Base-by-base conservation (phyloP, 2,797 vertebrate genomes). In the Setipinna tenuifilis region DNA sequence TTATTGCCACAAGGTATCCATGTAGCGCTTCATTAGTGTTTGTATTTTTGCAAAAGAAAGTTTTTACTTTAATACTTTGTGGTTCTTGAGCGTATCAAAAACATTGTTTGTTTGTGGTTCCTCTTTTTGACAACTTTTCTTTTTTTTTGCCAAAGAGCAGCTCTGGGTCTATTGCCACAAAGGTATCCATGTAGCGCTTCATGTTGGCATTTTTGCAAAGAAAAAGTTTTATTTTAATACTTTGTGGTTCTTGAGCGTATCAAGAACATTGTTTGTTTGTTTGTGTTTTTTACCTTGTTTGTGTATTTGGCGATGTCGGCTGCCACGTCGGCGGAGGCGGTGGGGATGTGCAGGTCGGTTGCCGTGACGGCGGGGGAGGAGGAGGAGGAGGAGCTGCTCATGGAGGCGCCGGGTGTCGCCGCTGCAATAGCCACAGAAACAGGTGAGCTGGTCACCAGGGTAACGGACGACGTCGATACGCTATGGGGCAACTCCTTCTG, bases 261-360 rank as follows among this genome's bases (percentile, higher is more conserved):
- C 12, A 14, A 54, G 50, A 6, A 0, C 50, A 14, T 54, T 54
- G 7, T 14, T 54, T 2, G 50, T 41, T n/a, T n/a, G n/a, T n/a
- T n/a, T 48, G 17, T 19, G 57, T 11, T 19, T 91, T 96, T 96
- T 93, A 99, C 98, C 96, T 99, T 99, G 94, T 96, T 98, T 19
- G 98, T 99, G 81, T 99, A 99, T 91, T 99, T 99, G 90, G 98
- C 98, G 48, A 99, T 99, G 89, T 99, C 98, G 35, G 98, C 98
- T 59, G 98, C 98, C 5, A 98, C 97, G 28, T 99, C 98, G 0
- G 98, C 98, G 0, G 98, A 99, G 82, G 97, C 97, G 0, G 97
- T 98, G 89, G 98, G 97, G 81, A 99, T 98, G 88, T 98, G 98
- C 87, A 97, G 90, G 89, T 99, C 98, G 41, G 96, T 94, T n/a